These are phyloP conservation scores for Prinia subflava DNA, from an alignment of 2,113 vertebrate species.

Conservation along the genomic window DNA sequence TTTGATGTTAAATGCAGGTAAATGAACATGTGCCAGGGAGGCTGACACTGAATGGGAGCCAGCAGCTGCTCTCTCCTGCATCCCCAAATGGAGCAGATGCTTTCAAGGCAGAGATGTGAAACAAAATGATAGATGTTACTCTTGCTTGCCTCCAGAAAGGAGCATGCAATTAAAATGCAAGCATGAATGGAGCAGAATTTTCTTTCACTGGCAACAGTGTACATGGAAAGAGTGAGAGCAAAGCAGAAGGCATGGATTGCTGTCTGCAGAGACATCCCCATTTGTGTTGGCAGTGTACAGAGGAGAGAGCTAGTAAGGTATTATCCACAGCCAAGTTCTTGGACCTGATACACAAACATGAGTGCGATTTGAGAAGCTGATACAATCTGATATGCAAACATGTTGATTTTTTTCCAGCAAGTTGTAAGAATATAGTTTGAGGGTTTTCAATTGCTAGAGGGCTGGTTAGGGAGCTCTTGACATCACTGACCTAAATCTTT, in stretches of 20 bases:
- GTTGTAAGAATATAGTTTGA: background rate
- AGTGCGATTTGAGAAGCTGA: background rate
- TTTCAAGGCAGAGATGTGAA: conserved; percentile 26
- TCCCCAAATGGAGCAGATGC: background rate
- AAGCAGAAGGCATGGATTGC: conserved; percentile 10
- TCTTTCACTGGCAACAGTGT: background rate
- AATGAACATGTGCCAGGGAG: background rate
- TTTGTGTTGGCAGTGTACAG: conserved; percentile 2
- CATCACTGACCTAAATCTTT: conserved; percentile 1
- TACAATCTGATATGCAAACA: background rate
- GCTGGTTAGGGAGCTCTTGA: background rate
- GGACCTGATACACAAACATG: background rate
- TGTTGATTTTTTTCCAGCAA: conserved; percentile 25
- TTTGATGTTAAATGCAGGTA: background rate
- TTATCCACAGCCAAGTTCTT: background rate
- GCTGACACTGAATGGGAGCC: background rate
- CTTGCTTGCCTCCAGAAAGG: conserved; percentile 9
- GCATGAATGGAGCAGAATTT: conserved; percentile 8
- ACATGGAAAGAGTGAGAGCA: background rate
- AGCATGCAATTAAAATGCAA: conserved; percentile 1
- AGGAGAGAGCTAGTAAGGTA: background rate
- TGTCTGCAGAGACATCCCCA: conserved; percentile 3
- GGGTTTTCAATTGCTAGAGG: background rate
- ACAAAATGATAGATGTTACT: conserved; percentile 14
- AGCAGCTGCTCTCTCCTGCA: background rate